These are phyloP conservation scores for Catostomus latipinnis DNA, from an alignment of 2,797 vertebrate species.

Conservation along the genomic window DNA sequence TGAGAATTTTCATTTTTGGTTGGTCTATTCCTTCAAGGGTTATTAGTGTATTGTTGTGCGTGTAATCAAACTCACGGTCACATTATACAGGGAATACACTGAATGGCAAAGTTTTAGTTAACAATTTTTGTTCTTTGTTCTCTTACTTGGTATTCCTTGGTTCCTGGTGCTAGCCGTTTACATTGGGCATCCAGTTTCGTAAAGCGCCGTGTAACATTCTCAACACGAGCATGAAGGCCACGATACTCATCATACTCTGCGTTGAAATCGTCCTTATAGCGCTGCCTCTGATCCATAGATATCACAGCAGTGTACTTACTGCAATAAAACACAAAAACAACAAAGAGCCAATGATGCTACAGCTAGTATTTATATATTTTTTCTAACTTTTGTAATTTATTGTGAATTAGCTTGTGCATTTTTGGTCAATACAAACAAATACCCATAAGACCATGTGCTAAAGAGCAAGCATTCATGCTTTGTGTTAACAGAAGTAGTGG, in stretches of 20 bases:
- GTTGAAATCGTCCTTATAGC: conserved; percentile 90
- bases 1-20: too few species aligned
- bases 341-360: neutral
- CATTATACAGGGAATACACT: too few species aligned
- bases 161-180: conserved; percentile 81
- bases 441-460: too few species aligned
- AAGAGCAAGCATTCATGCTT: neutral
- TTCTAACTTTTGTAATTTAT: too few species aligned
- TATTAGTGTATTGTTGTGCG: too few species aligned
- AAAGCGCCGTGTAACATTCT: conserved; percentile 83
- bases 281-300: conserved; percentile 86
- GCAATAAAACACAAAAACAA: conserved; percentile 12
- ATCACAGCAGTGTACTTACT: conserved; percentile 87
- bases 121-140: neutral
- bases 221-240: conserved; percentile 81
- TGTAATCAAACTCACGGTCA: too few species aligned
- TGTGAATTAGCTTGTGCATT: too few species aligned
- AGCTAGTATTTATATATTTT: neutral
- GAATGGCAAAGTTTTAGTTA: too few species aligned
- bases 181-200: conserved; percentile 80
- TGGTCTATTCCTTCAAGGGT: too few species aligned
- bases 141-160: conserved; percentile 76
- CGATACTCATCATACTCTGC: conserved; percentile 92
- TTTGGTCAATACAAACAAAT: too few species aligned
- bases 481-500: neutral